phyloP scores from a whole-genome alignment of 1,140 invertebrate genomes.

The Drosophila arizonae region DNA sequence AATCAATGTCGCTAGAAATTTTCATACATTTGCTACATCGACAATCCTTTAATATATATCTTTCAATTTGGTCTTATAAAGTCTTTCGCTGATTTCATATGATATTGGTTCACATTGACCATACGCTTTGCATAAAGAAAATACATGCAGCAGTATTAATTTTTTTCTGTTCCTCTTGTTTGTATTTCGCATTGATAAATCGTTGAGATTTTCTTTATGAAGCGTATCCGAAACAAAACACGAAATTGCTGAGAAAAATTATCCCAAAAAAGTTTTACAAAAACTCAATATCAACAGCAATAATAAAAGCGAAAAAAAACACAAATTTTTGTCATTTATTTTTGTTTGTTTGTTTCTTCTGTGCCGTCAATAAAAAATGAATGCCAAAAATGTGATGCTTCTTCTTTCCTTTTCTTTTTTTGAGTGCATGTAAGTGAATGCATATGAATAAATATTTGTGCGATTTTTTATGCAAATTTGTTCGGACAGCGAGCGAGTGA shows the following conservation, averaged over 20 bases:
- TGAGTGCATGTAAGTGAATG: constrained; percentile 61
- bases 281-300: constrained; percentile 22
- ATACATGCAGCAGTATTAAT: constrained; percentile 29
- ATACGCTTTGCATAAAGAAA: constrained; percentile 50
- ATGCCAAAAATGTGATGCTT: constrained; percentile 26
- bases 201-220: constrained; percentile 57
- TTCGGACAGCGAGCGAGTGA: constrained; percentile 10
- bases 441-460: constrained; percentile 65
- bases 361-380: constrained; percentile 56
- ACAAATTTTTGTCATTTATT: constrained; percentile 30
- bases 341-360: constrained; percentile 13
- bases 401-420: constrained; percentile 22
- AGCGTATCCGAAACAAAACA: constrained; percentile 48
- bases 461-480: constrained; percentile 53
- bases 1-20: too few relatives aligned
- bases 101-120: constrained; percentile 16
- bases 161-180: constrained; percentile 14
- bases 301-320: constrained; percentile 15
- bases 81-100: background rate
- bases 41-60: background rate
- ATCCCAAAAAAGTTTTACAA: constrained; percentile 29
- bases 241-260: constrained; percentile 46
- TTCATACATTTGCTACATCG: background rate
- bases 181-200: constrained; percentile 60
- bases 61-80: background rate